Percentiles rank a stretch among this genome's conserved stretches.
Evolutionary conservation across 2,797 vertebrate genomes (phyloP).

Genomic region (Clarias laeviceps): DNA sequence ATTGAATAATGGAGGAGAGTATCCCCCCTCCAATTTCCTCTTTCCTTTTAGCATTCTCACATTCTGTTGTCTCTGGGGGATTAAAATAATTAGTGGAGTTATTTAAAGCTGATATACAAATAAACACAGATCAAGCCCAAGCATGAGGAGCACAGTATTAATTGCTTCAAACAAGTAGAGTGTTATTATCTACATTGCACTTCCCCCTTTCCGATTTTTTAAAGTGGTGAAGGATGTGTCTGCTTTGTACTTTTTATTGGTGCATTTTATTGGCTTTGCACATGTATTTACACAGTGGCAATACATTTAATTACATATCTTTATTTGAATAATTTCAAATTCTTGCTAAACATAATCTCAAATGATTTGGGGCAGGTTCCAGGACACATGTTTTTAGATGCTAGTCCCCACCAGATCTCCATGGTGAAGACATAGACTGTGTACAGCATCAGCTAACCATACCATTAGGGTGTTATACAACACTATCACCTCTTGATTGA

Average conservation of each 20-base stretch:
- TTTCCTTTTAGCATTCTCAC: conserved; percentile 15
- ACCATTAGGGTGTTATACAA: conserved; percentile 73
- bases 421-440: conserved; percentile 45
- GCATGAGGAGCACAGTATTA: conserved; percentile 43
- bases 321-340: no score
- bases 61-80: conserved; percentile 44
- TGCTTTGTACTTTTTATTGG: not conserved
- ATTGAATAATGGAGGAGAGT: not conserved
- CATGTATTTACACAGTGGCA: no score
- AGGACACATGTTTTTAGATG: not conserved
- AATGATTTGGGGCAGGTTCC: not conserved
- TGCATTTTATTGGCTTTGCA: no score
- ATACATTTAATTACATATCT: no score
- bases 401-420: conserved; percentile 33
- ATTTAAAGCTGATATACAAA: conserved; percentile 53
- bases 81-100: conserved; percentile 36
- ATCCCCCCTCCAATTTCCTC: conserved; percentile 1
- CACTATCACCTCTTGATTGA: conserved; percentile 72
- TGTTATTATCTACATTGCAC: conserved; percentile 19
- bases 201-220: not conserved
- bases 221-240: not conserved
- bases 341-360: not conserved
- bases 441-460: conserved; percentile 66
- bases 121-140: conserved; percentile 52
- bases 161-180: conserved; percentile 25